Conservation (phyloP, 2,888 invertebrate species). For the Erebia aethiops region DNA sequence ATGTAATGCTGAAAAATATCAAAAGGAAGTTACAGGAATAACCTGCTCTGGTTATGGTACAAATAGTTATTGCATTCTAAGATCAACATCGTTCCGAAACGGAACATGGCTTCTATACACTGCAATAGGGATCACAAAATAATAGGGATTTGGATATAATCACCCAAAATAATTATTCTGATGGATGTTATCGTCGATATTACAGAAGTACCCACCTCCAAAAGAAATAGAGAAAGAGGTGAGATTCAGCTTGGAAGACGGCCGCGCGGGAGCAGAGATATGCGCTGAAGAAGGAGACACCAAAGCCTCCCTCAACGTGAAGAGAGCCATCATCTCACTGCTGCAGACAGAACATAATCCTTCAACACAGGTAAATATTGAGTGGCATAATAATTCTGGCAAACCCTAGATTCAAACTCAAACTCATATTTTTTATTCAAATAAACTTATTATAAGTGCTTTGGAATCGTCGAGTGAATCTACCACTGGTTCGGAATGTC, state of each 20-base stretch:
- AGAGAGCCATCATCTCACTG: constrained; percentile 93
- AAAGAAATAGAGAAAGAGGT: constrained; percentile 88
- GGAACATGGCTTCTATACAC: too few species aligned
- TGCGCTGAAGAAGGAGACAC: constrained; percentile 89
- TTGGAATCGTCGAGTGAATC: too few species aligned
- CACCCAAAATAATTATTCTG: not conserved
- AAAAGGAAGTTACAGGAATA: too few species aligned
- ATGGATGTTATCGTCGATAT: not conserved
- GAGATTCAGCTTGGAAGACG: constrained; percentile 90
- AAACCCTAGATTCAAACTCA: not conserved
- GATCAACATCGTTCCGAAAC: too few species aligned
- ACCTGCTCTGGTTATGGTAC: too few species aligned
- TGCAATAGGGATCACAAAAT: too few species aligned
- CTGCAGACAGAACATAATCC: constrained; percentile 86
- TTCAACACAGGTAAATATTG: constrained; percentile 63
- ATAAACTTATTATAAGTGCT: too few species aligned
- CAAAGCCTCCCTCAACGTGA: constrained; percentile 92
- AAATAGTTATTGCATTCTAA: too few species aligned
- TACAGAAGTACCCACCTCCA: constrained; percentile 72
- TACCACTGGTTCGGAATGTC: too few species aligned
- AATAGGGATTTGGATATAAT: not conserved
- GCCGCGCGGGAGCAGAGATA: constrained; percentile 88
- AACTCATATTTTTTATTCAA: not conserved
- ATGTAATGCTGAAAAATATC: too few species aligned
- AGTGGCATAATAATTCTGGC: not conserved